phyloP scores from a whole-genome alignment of 2,797 vertebrate genomes.

The Sebastes wilsoni region DNA sequence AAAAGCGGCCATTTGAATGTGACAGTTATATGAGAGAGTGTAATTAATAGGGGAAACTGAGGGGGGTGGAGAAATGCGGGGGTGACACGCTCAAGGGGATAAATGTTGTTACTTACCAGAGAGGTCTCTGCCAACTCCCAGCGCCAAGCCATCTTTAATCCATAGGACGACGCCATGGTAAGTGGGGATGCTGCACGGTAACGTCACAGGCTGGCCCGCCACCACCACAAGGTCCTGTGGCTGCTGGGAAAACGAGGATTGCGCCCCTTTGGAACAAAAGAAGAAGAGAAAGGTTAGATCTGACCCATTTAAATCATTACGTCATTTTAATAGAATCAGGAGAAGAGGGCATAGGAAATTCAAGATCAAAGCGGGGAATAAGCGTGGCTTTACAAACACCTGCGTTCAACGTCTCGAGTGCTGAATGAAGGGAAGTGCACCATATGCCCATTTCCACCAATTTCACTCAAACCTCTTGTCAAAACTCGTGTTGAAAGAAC shows the following conservation, averaged over 20 bases:
- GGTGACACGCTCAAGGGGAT: background rate
- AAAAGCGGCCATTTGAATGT: slow-evolving; percentile 37
- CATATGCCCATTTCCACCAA: slow-evolving; percentile 47
- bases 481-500: slow-evolving; percentile 30
- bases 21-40: slow-evolving; percentile 25
- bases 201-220: slow-evolving; percentile 92
- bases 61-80: background rate
- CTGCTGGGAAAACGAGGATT: slow-evolving; percentile 94
- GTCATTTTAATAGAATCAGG: background rate
- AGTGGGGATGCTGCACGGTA: slow-evolving; percentile 93
- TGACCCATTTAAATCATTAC: background rate
- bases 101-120: slow-evolving; percentile 83
- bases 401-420: slow-evolving; percentile 18
- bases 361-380: background rate
- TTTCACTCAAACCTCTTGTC: slow-evolving; percentile 58
- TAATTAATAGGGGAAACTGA: slow-evolving; percentile 31
- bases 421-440: slow-evolving; percentile 16
- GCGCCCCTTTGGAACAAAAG: slow-evolving; percentile 77
- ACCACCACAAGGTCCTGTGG: slow-evolving; percentile 97
- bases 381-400: slow-evolving; percentile 23
- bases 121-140: slow-evolving; percentile 95
- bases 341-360: background rate
- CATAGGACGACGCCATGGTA: slow-evolving; percentile 96
- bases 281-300: background rate
- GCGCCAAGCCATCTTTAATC: slow-evolving; percentile 96